Evolutionary conservation across 2,888 invertebrate species (phyloP), one percentile per base, ranked within the genome.

Genomic region (Apotomis turbidana): DNA sequence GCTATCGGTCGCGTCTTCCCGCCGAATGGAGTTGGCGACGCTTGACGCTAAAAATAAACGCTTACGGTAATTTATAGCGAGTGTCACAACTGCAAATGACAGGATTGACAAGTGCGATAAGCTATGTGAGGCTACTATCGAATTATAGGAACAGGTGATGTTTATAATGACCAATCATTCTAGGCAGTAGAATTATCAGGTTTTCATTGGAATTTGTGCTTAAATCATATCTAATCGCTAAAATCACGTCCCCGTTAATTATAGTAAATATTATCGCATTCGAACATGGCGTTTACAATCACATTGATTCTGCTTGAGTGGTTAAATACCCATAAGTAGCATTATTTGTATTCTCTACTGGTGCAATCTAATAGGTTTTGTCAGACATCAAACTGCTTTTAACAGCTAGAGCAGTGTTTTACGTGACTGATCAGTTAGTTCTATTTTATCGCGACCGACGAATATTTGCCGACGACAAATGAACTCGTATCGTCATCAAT

Each of bases 1-100:
- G 62, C 80, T 77, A 73, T 85, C 87, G 0, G 83, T 79, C 3
- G 83, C 90, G 77, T 92, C 92, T 71, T 92, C 91, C 15, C 91
- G 91, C 0, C 92, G 88, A 4, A 93, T 78, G 0, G 93, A 93
- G 78, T 91, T 91, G 3, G 90, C 89, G 5, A 90, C 85, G 79
- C 92, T 93, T n/a, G 93, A 91, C 15, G 89, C 91, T 83, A 82
- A 44, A 58, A 74, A 68, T 61, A 61, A 27, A 61, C 49, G 49
- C 49, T 49, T 13, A 27, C 13, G 38, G 38, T n/a, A 3, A 38
- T 51, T 68, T 60, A 51, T 62, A 49, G 63, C 46, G 55, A 46
- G 64, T 46, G 62, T 36, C n/a, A 13, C 41, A 44, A 41, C 49
- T 5, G 54, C 64, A 6, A 64, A 27, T 46, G 44, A 46, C 54